Evolutionary conservation across 2,797 vertebrate species (phyloP).

Genomic region (Myiothlypis chrysogaster): DNA sequence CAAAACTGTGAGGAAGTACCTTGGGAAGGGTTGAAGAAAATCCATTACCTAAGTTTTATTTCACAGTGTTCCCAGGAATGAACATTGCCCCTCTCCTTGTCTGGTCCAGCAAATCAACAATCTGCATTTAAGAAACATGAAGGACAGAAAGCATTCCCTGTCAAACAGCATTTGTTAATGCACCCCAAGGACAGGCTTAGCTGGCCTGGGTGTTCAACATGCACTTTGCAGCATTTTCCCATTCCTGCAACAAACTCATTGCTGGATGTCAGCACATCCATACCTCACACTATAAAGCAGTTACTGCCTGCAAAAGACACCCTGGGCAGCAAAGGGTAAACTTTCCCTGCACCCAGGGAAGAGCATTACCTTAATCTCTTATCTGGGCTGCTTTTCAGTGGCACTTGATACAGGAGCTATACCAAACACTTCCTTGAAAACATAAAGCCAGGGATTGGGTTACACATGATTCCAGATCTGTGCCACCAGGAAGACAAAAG

Average conservation of each 20-base stretch:
- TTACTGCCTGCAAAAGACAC: neutral
- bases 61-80: neutral
- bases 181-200: neutral
- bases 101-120: neutral
- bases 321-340: constrained; percentile 16
- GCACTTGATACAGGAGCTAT: constrained; percentile 48
- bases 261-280: neutral
- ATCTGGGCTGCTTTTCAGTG: constrained; percentile 37
- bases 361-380: constrained; percentile 16
- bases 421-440: constrained; percentile 56
- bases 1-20: neutral
- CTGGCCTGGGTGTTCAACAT: neutral
- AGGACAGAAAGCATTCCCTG: neutral
- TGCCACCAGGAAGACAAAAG: constrained; percentile 46
- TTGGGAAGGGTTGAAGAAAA: neutral
- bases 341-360: neutral
- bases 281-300: neutral
- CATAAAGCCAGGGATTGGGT: constrained; percentile 44
- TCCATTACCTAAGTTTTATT: neutral
- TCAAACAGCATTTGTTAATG: neutral
- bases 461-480: constrained; percentile 21
- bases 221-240: neutral
- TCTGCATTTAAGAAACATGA: neutral
- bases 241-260: neutral
- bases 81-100: neutral